phyloP scores from a whole-genome alignment of 2,888 invertebrate species.

The Tetrapedia diversipes region DNA sequence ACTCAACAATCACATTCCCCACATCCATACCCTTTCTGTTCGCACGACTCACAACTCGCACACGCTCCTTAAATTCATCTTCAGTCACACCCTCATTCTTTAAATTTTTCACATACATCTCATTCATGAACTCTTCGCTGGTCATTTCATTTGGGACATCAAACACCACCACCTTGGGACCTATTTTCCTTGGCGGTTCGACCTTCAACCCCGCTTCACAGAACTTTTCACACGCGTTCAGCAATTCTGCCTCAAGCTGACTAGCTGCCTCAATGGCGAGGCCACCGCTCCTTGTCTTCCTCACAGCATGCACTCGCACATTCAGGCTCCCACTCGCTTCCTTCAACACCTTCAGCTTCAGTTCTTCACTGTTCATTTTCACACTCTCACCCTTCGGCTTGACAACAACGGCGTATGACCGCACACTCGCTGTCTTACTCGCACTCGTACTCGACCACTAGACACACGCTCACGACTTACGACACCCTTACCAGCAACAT shows the following conservation, averaged over 20 bases:
- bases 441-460: no score
- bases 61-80: no score
- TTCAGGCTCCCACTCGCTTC: no score
- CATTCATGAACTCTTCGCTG: no score
- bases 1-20: slow-evolving; percentile 16
- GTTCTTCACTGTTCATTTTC: neutral
- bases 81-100: no score
- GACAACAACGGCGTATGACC: slow-evolving; percentile 6
- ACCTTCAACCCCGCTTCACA: neutral
- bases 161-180: slow-evolving; percentile 12
- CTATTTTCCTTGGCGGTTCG: neutral
- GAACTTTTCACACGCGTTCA: slow-evolving; percentile 11
- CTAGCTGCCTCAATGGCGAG: slow-evolving; percentile 9
- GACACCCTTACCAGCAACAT: fast-evolving
- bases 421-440: no score
- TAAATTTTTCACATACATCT: no score
- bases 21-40: neutral
- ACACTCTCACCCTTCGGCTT: neutral
- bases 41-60: no score
- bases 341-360: no score
- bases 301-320: no score
- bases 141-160: slow-evolving; percentile 16
- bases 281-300: neutral
- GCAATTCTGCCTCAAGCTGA: neutral
- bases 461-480: neutral